phyloP scores from a whole-genome alignment of 2,888 invertebrate species.

The Schizaphis graminum region DNA sequence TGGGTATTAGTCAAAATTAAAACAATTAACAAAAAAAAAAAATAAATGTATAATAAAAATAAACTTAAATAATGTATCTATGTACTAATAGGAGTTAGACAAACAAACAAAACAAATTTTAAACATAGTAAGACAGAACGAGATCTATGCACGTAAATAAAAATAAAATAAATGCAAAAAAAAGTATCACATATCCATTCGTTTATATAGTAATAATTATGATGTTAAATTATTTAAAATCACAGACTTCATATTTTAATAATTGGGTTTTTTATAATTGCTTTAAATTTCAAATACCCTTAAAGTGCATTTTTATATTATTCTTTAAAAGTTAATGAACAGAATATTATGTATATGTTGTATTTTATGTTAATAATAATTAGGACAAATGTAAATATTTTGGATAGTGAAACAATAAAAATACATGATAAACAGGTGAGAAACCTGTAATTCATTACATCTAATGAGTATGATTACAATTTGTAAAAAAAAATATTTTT shows the following conservation, averaged over 20 bases:
- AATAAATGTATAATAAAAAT: not conserved
- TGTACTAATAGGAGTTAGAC: slow-evolving; percentile 43
- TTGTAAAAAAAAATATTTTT: not conserved
- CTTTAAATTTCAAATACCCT: not conserved
- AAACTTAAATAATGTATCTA: slow-evolving; percentile 1
- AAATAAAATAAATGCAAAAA: slow-evolving; percentile 46
- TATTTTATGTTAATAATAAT: not conserved
- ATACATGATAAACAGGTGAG: not conserved
- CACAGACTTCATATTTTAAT: slow-evolving; percentile 8
- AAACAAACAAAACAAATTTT: slow-evolving; percentile 27
- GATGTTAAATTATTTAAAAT: slow-evolving; percentile 46
- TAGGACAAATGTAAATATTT: not conserved
- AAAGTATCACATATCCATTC: slow-evolving; percentile 46
- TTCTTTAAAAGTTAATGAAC: not conserved
- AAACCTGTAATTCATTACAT: not conserved
- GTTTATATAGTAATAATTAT: slow-evolving; percentile 18
- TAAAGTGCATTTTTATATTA: not conserved
- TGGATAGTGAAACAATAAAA: not conserved
- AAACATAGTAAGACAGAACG: slow-evolving; percentile 23
- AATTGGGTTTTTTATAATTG: not conserved
- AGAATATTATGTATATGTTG: not conserved
- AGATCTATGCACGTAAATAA: slow-evolving; percentile 23
- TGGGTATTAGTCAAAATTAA: not conserved
- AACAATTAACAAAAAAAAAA: slow-evolving; percentile 27
- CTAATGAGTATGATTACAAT: not conserved